A percentile compares a stretch with the other conserved stretches of the same genome.
Evolutionary conservation across 1,140 invertebrate genomes (phyloP).

Genomic region (Trichogramma pretiosum): DNA sequence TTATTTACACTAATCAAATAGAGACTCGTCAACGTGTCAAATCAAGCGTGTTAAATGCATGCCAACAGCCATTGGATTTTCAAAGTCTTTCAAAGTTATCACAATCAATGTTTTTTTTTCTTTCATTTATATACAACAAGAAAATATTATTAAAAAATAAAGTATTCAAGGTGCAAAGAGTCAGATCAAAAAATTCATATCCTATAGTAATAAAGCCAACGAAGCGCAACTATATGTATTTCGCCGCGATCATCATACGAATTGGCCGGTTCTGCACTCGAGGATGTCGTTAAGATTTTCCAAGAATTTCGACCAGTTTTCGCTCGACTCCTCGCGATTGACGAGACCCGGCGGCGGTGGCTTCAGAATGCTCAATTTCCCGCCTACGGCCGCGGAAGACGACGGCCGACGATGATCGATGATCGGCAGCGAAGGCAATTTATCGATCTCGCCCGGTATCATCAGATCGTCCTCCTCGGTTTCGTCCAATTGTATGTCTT

Average conservation of each 20-base stretch:
- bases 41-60: too few relatives aligned
- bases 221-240: not conserved
- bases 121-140: too few relatives aligned
- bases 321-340: slow-evolving; percentile 37
- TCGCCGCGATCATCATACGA: slow-evolving; percentile 25
- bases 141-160: slow-evolving; percentile 18
- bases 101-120: too few relatives aligned
- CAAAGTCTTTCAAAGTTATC: too few relatives aligned
- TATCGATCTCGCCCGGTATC: slow-evolving; percentile 29
- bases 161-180: too few relatives aligned
- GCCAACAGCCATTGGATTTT: too few relatives aligned
- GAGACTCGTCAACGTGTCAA: too few relatives aligned
- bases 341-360: slow-evolving; percentile 38
- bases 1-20: too few relatives aligned
- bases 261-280: slow-evolving; percentile 38
- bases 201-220: too few relatives aligned
- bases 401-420: slow-evolving; percentile 21
- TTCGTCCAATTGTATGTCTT: slow-evolving; percentile 27
- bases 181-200: too few relatives aligned
- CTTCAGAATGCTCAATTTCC: slow-evolving; percentile 37
- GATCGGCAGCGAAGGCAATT: slow-evolving; percentile 33
- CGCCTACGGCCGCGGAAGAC: slow-evolving; percentile 20
- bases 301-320: slow-evolving; percentile 42
- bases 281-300: slow-evolving; percentile 40
- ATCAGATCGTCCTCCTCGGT: slow-evolving; percentile 15